Evolutionary conservation across 2,113 vertebrate genomes (phyloP).

Genomic region (Aptenodytes forsteri): DNA sequence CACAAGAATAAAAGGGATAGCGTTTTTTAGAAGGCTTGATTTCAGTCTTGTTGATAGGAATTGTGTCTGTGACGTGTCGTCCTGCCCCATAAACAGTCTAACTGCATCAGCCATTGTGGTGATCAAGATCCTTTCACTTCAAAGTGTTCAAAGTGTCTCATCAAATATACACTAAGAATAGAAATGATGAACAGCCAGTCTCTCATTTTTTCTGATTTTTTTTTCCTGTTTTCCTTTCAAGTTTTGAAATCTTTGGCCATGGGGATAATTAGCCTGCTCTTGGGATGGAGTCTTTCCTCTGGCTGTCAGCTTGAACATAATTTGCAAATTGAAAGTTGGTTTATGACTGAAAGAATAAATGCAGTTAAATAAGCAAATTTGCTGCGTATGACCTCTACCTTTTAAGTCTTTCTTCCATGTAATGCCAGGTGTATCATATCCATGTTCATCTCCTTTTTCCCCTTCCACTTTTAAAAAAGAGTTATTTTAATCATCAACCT

Average conservation of each 20-base stretch:
- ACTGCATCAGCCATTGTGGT: not conserved
- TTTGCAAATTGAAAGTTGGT: slow-evolving; percentile 35
- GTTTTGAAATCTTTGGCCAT: slow-evolving; percentile 40
- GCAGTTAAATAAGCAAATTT: slow-evolving; percentile 30
- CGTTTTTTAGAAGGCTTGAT: slow-evolving; percentile 3
- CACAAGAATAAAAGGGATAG: not conserved
- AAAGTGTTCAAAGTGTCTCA: slow-evolving; percentile 51
- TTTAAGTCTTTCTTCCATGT: not conserved
- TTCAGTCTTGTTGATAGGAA: slow-evolving; percentile 26
- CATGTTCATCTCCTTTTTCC: not conserved
- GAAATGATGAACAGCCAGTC: slow-evolving; percentile 8
- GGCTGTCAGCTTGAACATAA: slow-evolving; percentile 45
- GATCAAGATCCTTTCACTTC: slow-evolving; percentile 66
- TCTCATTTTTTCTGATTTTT: slow-evolving; percentile 15
- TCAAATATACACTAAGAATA: slow-evolving; percentile 27
- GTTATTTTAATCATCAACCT: not conserved
- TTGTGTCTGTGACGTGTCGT: slow-evolving; percentile 7
- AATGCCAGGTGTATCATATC: not conserved
- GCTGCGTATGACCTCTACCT: not conserved
- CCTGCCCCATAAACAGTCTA: slow-evolving; percentile 8
- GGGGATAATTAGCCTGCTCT: slow-evolving; percentile 35
- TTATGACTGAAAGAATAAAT: not conserved
- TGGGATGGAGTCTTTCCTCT: not conserved
- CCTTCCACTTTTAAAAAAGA: not conserved
- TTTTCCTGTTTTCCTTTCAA: slow-evolving; percentile 5